Evolutionary conservation across 2,888 invertebrate species (phyloP).

Genomic region (Luperina testacea): DNA sequence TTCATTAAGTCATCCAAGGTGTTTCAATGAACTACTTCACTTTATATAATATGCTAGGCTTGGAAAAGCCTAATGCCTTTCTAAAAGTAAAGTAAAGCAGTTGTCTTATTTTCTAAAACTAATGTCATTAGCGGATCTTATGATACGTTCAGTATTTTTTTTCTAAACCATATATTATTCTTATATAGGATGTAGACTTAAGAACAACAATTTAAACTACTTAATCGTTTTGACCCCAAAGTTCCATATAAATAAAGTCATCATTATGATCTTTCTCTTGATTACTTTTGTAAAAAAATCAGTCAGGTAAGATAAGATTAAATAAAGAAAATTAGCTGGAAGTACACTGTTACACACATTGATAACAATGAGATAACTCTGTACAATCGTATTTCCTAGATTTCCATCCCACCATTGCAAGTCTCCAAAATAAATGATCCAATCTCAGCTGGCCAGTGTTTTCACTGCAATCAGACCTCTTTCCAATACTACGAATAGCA

Average conservation of each 20-base stretch:
- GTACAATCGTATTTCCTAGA: background rate
- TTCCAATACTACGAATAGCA: background rate
- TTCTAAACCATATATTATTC: background rate
- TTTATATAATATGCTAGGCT: no score
- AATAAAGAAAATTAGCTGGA: background rate
- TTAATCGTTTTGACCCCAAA: background rate
- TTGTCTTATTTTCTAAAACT: no score
- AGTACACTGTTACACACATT: no score
- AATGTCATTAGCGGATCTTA: background rate
- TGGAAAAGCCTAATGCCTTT: no score
- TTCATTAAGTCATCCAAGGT: no score
- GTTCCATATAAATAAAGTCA: background rate
- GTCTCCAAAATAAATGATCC: slow-evolving; percentile 25
- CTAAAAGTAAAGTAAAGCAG: no score
- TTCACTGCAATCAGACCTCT: slow-evolving; percentile 15
- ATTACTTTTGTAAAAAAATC: background rate
- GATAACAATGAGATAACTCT: background rate
- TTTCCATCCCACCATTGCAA: background rate
- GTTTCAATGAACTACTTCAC: no score
- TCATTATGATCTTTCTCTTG: background rate
- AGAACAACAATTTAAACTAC: background rate
- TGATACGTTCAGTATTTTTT: background rate
- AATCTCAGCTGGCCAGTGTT: slow-evolving; percentile 4
- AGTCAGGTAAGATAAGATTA: background rate
- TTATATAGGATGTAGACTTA: background rate